Evolutionary conservation across 2,888 invertebrate species (phyloP), one percentile per base, ranked within the genome.

Genomic region (Tenthredo notha): DNA sequence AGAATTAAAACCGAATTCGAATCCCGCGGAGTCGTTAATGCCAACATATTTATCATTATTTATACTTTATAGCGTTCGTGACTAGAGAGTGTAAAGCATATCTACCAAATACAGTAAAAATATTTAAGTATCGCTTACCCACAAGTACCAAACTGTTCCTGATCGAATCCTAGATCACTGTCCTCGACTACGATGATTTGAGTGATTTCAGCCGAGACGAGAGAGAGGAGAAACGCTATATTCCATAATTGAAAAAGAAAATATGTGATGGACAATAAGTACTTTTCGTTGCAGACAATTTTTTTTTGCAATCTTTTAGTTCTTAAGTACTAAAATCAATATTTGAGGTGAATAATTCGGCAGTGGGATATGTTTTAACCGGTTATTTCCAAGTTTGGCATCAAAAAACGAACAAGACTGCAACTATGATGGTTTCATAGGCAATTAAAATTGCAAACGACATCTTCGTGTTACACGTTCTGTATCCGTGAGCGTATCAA

Each of bases 221-320:
- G n/a, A 54, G 18, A 18, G 77, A 54, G 1, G 77, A 54, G 33
- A n/a, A 77, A 54, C 18, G 18, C 77, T 77, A 54, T 54, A 77
- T 54, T 50, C 40, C 15, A 77, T 50, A 18, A 54, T 50, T 54
- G 54, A 9, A 29, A 77, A 77, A 75, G 29, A 10, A 33, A 54
- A 77, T 29, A 54, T 54, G 2, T 3, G 21, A 21, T 43, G 12
- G 25, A n/a, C 43, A 37, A 18, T 3, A 9, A 29, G 33, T 6
- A 37, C 1, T 1, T 12, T 3, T 61, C 25, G 25, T 12, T 21
- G 54, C 54, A 54, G 7, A 7, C n/a, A 54, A n/a, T 54, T 54
- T 50, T 54, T 54, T 7, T 6, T n/a, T 54, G 6, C n/a, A 54
- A n/a, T 54, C 7, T n/a, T n/a, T n/a, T 6, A 54, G 54, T 54